Evolutionary conservation across 1,140 invertebrate genomes (phyloP), one percentile per base, ranked within the genome.

Genomic region (Delia radicum): DNA sequence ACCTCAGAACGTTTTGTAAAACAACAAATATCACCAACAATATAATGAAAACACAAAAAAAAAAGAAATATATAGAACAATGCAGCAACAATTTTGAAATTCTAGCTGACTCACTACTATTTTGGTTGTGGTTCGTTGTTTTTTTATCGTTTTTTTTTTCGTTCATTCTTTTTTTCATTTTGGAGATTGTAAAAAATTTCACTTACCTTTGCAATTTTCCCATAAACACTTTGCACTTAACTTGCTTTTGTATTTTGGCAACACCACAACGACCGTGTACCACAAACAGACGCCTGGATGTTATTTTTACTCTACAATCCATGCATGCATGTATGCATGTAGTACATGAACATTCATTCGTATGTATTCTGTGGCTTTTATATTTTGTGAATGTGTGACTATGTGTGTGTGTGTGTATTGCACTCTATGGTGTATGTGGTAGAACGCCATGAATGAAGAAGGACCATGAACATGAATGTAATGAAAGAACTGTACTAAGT

Each of bases 151-250:
- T 21, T 69, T 69, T 69, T 69, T 69, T 12, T 33, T 7, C n/a
- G 18, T 48, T 18, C 2, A 2, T 48, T 48, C 6, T 24, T 55
- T 55, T 55, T 55, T 21, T 55, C 21, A 21, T 55, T 0, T 55
- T 55, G 33, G 18, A 69, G 65, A 69, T 33, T 21, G 48, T n/a
- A 26, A 69, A 69, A 69, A 37, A 33, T 18, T 69, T 69, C 65
- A 69, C 65, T 69, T 69, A 69, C 65, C 65, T 69, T 69, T 24
- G 65, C 65, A 33, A 37, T 31, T 69, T 31, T 69, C 24, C 65
- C 65, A 26, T 69, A 69, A 69, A 69, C 65, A 69, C 65, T 69
- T 69, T 69, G 65, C 65, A 69, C 65, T 69, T 33, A 69, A 69
- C n/a, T 69, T 69, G 29, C 31, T 69, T 69, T 69, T 69, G 65